phyloP scores from a whole-genome alignment of 2,888 invertebrate species.

The Thelaira solivaga region DNA sequence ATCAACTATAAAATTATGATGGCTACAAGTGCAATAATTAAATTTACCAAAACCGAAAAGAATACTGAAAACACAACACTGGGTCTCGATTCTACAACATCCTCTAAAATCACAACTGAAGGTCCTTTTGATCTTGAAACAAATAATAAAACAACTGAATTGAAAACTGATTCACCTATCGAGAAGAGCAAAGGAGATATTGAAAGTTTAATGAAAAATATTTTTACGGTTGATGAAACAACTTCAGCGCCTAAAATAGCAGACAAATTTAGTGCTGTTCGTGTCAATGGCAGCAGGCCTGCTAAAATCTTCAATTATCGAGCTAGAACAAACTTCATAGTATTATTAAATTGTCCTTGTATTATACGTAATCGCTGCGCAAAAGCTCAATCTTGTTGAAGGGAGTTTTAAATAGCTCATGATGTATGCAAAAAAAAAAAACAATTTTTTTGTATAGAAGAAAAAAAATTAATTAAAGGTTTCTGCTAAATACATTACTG shows the following conservation, averaged over 20 bases:
- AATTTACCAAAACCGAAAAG: neutral
- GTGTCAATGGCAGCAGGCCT: neutral
- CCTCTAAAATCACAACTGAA: neutral
- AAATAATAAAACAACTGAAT: neutral
- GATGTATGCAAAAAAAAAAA: no score
- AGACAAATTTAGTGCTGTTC: neutral
- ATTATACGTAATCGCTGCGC: constrained; percentile 37
- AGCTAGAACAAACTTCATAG: constrained; percentile 11
- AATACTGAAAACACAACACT: neutral
- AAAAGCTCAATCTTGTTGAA: neutral
- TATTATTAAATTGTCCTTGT: constrained; percentile 20
- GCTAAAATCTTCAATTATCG: neutral
- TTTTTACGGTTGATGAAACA: constrained; percentile 1
- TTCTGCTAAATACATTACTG: no score
- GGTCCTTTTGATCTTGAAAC: neutral
- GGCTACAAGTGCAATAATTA: constrained; percentile 4
- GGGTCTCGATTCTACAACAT: neutral
- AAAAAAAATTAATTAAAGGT: no score
- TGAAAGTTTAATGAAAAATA: constrained; percentile 2
- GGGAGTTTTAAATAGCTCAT: no score
- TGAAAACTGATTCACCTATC: neutral
- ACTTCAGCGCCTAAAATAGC: neutral
- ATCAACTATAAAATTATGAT: constrained; percentile 5
- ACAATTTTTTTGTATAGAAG: no score
- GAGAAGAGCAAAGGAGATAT: neutral